Conservation (phyloP, 2,888 invertebrate species). For the Camponotus fellah region DNA sequence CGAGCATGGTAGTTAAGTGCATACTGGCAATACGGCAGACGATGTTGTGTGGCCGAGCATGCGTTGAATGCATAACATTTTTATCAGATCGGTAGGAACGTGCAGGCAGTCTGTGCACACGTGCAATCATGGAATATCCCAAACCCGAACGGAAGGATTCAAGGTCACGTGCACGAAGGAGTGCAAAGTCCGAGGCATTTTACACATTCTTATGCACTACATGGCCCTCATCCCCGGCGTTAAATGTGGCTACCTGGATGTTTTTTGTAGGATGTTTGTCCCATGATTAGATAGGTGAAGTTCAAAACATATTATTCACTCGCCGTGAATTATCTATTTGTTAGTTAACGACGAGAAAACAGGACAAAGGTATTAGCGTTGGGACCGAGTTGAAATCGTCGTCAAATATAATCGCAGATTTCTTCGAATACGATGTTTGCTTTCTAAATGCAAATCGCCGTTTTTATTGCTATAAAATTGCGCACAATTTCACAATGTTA, state of each 20-base stretch:
- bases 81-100: conserved; percentile 77
- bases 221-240: not conserved
- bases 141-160: conserved; percentile 61
- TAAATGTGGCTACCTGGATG: conserved; percentile 32
- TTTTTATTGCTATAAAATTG: not conserved
- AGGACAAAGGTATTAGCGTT: conserved; percentile 10
- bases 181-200: conserved; percentile 23
- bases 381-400: conserved; percentile 19
- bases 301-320: conserved; percentile 54
- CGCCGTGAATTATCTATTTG: conserved; percentile 38
- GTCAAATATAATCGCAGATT: not conserved
- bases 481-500: not conserved
- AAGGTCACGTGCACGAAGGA: conserved; percentile 42
- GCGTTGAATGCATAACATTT: conserved; percentile 76
- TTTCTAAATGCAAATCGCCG: not conserved
- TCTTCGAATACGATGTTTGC: not conserved
- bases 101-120: conserved; percentile 23
- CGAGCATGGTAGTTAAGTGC: conserved; percentile 59
- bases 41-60: conserved; percentile 61
- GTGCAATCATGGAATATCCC: conserved; percentile 55
- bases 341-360: conserved; percentile 33
- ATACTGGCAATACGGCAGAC: conserved; percentile 56
- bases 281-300: conserved; percentile 38
- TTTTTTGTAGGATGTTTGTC: conserved; percentile 37
- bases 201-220: conserved; percentile 3